Percentiles rank a stretch among this genome's conserved stretches.
Conservation (phyloP, 2,888 invertebrate species). For the Zonitis immaculata region DNA sequence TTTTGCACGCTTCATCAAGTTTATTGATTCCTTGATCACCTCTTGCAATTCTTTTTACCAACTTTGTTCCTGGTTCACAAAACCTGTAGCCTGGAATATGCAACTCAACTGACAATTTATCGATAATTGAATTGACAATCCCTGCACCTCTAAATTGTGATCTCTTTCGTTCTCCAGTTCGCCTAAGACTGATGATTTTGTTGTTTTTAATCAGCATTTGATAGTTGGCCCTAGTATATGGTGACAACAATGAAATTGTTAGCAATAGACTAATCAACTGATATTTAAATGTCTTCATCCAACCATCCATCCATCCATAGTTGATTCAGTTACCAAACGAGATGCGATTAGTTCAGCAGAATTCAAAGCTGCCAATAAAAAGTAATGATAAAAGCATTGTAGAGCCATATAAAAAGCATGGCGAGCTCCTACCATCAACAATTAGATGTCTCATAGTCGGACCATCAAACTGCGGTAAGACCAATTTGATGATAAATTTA, state of each 20-base stretch:
- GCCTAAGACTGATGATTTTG: neutral
- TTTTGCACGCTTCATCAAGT: conserved; percentile 36
- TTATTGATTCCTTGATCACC: conserved; percentile 38
- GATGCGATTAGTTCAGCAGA: conserved; percentile 9
- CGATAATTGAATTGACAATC: conserved; percentile 18
- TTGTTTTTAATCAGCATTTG: too few species aligned
- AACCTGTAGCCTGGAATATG: conserved; percentile 26
- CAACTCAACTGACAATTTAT: conserved; percentile 23
- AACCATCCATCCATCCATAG: too few species aligned
- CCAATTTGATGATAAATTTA: conserved; percentile 37
- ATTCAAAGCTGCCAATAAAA: neutral
- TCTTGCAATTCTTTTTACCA: conserved; percentile 30
- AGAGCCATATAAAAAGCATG: conserved; percentile 26
- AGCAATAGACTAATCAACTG: too few species aligned
- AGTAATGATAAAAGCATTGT: conserved; percentile 26
- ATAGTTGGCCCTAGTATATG: too few species aligned
- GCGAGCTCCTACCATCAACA: neutral
- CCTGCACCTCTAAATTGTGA: too few species aligned
- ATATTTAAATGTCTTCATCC: too few species aligned
- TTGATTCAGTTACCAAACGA: neutral
- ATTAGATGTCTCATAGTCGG: conserved; percentile 34
- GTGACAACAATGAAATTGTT: too few species aligned
- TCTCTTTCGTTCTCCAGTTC: conserved; percentile 9
- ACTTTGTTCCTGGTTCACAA: conserved; percentile 31
- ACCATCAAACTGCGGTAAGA: conserved; percentile 42